Evolutionary conservation across 2,797 vertebrate genomes (phyloP), one percentile per base, ranked within the genome.

Genomic region (Rousettus madagascariensis): DNA sequence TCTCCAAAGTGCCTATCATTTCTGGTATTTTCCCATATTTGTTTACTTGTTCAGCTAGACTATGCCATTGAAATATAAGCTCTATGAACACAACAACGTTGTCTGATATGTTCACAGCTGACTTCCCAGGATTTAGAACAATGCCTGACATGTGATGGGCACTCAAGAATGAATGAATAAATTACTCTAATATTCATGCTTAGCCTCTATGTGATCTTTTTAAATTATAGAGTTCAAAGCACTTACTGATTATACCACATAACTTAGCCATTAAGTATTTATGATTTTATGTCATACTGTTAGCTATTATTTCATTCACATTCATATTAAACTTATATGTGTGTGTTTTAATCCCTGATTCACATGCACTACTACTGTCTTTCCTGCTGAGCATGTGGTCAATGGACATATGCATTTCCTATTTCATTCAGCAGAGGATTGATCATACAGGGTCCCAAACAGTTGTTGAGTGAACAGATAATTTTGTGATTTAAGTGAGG

Each of bases 401-500:
- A 22, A 1, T 0, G 26, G n/a, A 36, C 1, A 1, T 22, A 30
- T 79, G 61, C 51, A 65, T 12, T 97, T 96, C 71, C 84, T 36
- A 26, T 36, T 87, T 82, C 20, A 12, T 36, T 95, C 97, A 96
- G 94, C 90, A 97, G 97, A 78, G 93, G 86, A 75, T 75, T 22
- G 46, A 55, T 7, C 19, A 69, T 1, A 17, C 0, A 22, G 24
- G 12, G 53, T 74, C 66, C 87, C 65, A 43, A 33, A 46, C 1
- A 20, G 5, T 5, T 66, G n/a, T 3, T 59, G 30, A 17, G 19
- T 43, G 46, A 78, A 61, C 30, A 88, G 59, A 20, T 11, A 36
- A 19, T 55, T 46, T 46, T n/a, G 20, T 59, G 66, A 51, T 10
- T 68, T 17, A 22, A 71, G n/a, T 13, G 59, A 74, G 61, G n/a